Percentiles rank a stretch among this genome's conserved stretches.
Conservation (phyloP, 2,888 invertebrate genomes). For the Luperina nickerlii region DNA sequence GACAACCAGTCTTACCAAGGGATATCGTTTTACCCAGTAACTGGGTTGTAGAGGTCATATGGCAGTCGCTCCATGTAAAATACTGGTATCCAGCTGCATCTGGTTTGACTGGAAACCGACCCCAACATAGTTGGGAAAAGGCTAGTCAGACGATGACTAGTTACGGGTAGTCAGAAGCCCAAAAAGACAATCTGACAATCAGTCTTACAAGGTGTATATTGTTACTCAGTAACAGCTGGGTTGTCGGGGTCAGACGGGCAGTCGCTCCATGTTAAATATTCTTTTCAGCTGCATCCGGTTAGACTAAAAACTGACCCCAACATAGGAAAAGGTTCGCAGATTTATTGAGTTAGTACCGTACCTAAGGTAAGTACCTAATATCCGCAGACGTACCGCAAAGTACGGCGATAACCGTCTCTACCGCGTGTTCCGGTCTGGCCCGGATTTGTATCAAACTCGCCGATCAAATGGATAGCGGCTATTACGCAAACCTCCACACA, state of each 20-base stretch:
- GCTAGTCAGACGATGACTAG: not conserved
- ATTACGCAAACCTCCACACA: slow-evolving; percentile 40
- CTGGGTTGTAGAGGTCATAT: too few species aligned
- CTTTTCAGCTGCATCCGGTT: not conserved
- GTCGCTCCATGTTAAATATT: too few species aligned
- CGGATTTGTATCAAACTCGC: slow-evolving; percentile 43
- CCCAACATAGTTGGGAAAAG: too few species aligned
- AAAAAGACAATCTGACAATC: not conserved
- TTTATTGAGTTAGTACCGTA: not conserved
- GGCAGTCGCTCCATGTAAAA: too few species aligned
- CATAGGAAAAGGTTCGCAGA: not conserved
- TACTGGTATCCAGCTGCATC: too few species aligned
- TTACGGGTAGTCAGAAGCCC: not conserved
- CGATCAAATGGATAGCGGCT: slow-evolving; percentile 52
- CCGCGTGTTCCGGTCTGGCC: slow-evolving; percentile 22
- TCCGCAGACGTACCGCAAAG: slow-evolving; percentile 42
- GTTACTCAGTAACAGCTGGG: not conserved
- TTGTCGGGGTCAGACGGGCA: not conserved
- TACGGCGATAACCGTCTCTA: slow-evolving; percentile 22
- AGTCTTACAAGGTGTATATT: not conserved
- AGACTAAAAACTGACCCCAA: not conserved
- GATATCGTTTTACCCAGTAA: too few species aligned
- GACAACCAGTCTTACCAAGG: too few species aligned
- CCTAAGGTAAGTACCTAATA: slow-evolving; percentile 15
- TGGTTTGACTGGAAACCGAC: too few species aligned